Evolutionary conservation across 2,888 invertebrate species (phyloP).

Genomic region (Papilio demoleus): DNA sequence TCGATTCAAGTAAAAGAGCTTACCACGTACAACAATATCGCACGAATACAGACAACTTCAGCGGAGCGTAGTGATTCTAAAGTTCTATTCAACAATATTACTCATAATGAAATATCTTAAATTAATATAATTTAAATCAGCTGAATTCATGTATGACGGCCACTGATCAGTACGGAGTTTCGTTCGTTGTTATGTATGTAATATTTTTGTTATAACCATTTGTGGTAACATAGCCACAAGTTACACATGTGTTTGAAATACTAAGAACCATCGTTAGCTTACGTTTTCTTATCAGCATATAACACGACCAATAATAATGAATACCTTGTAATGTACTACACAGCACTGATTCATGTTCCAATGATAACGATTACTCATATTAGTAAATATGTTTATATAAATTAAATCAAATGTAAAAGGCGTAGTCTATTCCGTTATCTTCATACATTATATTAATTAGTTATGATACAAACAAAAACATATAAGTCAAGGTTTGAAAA

Average conservation of each 20-base stretch:
- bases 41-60: neutral
- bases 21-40: neutral
- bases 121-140: too few species aligned
- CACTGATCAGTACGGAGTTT: too few species aligned
- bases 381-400: neutral
- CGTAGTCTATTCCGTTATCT: neutral
- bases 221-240: neutral
- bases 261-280: neutral
- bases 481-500: too few species aligned
- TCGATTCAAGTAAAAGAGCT: neutral
- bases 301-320: neutral
- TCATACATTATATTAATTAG: neutral
- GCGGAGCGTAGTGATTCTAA: neutral
- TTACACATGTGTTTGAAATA: neutral
- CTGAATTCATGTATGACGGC: too few species aligned
- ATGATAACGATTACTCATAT: slow-evolving; percentile 2
- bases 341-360: neutral
- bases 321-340: neutral
- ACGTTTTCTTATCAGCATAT: neutral
- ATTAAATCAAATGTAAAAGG: neutral
- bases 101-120: too few species aligned
- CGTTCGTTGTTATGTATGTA: too few species aligned
- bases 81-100: neutral
- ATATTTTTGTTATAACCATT: too few species aligned
- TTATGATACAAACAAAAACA: neutral